Evolutionary conservation across 2,113 vertebrate species (phyloP).

Genomic region (Thryonomys swinderianus): DNA sequence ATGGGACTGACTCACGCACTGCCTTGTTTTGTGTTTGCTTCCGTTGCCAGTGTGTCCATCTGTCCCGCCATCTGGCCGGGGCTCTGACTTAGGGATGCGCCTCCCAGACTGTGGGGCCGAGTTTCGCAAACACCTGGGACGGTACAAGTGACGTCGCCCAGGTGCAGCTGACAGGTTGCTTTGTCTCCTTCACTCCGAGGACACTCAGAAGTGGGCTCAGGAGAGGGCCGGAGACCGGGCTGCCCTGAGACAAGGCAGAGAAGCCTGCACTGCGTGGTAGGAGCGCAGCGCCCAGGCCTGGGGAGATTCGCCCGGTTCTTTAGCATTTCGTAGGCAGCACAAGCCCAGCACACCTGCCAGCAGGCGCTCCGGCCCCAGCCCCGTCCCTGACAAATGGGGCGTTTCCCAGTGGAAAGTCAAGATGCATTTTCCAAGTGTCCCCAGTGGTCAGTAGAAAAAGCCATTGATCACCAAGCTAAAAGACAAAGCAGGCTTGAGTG

Average conservation of each 20-base stretch:
- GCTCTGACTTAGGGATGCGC: constrained; percentile 65
- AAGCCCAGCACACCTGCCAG: fast-evolving
- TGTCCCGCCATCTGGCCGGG: constrained; percentile 69
- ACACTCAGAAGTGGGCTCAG: background rate
- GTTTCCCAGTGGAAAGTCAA: constrained; percentile 21
- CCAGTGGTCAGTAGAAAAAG: background rate
- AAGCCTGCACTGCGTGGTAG: constrained; percentile 4
- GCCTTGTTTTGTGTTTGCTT: constrained; percentile 81
- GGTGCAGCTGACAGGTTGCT: background rate
- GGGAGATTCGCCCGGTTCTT: constrained; percentile 12
- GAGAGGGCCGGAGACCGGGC: background rate
- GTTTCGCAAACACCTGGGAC: constrained; percentile 15
- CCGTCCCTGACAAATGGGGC: constrained; percentile 32
- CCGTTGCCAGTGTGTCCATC: constrained; percentile 68
- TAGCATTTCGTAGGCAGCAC: background rate
- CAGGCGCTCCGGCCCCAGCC: background rate
- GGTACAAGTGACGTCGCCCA: background rate
- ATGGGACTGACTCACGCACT: constrained; percentile 59
- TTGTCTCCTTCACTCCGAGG: constrained; percentile 58
- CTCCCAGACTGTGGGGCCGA: constrained; percentile 69
- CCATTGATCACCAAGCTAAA: background rate
- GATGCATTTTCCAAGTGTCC: constrained; percentile 33
- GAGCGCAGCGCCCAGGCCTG: background rate
- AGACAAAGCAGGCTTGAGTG: background rate
- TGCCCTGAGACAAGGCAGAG: background rate